Conservation (phyloP, 1,140 invertebrate species). For the Metaphire vulgaris region DNA sequence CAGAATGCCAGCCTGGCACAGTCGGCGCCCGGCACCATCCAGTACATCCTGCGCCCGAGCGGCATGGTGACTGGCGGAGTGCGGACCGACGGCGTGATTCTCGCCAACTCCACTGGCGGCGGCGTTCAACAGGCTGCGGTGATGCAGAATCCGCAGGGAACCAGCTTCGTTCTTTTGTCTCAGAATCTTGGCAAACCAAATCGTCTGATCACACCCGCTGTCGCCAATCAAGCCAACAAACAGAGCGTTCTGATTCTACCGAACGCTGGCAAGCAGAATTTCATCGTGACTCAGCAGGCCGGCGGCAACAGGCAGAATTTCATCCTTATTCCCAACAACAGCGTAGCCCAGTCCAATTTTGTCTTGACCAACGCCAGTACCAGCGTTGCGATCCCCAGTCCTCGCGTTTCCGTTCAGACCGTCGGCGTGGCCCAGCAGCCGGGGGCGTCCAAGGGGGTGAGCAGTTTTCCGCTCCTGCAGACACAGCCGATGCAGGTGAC, state of each 20-base stretch:
- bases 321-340: slow-evolving; percentile 38
- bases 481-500: slow-evolving; percentile 26
- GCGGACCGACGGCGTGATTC: background rate
- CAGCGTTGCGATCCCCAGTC: background rate
- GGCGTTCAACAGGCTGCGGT: background rate
- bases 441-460: background rate
- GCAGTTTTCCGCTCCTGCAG: slow-evolving; percentile 19
- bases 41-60: background rate
- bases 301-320: background rate
- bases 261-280: background rate
- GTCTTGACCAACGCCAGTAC: background rate
- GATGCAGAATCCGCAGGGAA: background rate
- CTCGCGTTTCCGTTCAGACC: background rate
- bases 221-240: background rate
- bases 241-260: background rate
- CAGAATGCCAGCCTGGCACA: background rate
- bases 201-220: background rate
- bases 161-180: background rate
- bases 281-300: background rate
- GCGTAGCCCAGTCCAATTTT: slow-evolving; percentile 36
- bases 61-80: background rate
- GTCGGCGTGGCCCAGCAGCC: background rate
- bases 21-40: background rate
- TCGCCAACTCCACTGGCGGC: background rate
- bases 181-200: background rate